These are phyloP conservation scores for Phengaris alcon DNA, from an alignment of 2,888 invertebrate genomes.

Conservation along the genomic window DNA sequence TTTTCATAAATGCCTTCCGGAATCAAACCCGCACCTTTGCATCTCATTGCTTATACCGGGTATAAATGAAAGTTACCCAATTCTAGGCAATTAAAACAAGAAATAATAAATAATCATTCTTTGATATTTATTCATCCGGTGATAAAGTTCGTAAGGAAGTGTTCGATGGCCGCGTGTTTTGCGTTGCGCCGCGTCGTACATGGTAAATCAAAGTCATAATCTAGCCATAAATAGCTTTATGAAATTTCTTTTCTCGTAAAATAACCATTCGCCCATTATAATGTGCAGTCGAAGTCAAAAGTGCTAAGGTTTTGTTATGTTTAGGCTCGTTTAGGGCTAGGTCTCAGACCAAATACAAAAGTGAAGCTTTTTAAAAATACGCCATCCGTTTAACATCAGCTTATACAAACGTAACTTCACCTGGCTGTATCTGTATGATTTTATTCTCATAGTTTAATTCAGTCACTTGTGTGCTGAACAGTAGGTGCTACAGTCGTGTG, in stretches of 20 bases:
- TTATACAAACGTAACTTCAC: neutral
- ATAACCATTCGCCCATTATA: neutral
- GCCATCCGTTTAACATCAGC: too few species aligned
- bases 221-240: neutral
- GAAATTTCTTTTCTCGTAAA: neutral
- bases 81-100: neutral
- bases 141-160: neutral
- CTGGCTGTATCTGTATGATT: too few species aligned
- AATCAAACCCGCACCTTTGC: too few species aligned
- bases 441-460: neutral
- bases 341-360: too few species aligned
- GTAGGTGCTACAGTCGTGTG: neutral
- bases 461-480: neutral
- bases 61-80: neutral
- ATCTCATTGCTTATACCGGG: too few species aligned
- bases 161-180: neutral
- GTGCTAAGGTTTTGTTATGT: neutral
- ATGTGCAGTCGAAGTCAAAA: neutral
- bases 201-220: neutral
- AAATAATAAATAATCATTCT: neutral
- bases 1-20: too few species aligned
- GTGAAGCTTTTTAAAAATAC: too few species aligned
- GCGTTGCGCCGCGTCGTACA: neutral
- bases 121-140: constrained; percentile 17
- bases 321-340: too few species aligned